These are phyloP conservation scores for Zophobas morio DNA, from an alignment of 1,140 invertebrate species.

Conservation along the genomic window DNA sequence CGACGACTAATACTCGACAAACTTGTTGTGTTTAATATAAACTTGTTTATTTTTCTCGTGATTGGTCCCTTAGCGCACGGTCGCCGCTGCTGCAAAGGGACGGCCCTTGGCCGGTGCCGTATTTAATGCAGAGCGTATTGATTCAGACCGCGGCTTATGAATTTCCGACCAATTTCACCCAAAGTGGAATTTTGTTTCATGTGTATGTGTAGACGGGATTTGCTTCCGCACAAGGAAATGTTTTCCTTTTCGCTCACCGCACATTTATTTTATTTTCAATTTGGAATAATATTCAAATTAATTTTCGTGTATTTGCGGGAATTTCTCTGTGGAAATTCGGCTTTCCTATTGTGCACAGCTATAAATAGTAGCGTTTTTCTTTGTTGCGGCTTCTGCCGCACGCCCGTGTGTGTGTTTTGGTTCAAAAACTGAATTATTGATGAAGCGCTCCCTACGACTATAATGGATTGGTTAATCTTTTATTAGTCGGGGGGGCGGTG, in stretches of 20 bases:
- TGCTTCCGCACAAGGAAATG: slow-evolving; percentile 5
- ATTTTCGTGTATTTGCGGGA: not conserved
- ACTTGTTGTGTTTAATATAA: not conserved
- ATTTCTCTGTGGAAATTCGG: not conserved
- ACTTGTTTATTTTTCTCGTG: no score
- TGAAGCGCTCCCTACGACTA: not conserved
- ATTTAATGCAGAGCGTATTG: slow-evolving; percentile 17
- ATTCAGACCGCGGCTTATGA: slow-evolving; percentile 38
- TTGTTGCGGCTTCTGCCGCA: not conserved
- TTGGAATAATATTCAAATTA: slow-evolving; percentile 8
- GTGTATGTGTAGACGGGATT: slow-evolving; percentile 17
- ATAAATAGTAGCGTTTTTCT: slow-evolving; percentile 3
- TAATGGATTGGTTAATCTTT: not conserved
- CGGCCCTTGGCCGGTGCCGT: not conserved
- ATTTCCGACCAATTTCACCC: slow-evolving; percentile 30
- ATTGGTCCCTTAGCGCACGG: not conserved
- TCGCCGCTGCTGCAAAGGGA: not conserved
- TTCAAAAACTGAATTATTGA: not conserved
- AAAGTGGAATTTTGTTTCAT: slow-evolving; percentile 32
- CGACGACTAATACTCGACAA: not conserved
- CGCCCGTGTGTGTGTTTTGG: not conserved
- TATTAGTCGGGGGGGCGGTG: not conserved
- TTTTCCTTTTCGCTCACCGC: slow-evolving; percentile 16
- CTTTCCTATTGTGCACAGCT: not conserved
- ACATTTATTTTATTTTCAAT: slow-evolving; percentile 6